These are phyloP conservation scores for Leucosticte australis DNA, from an alignment of 2,113 vertebrate species.

Conservation along the genomic window DNA sequence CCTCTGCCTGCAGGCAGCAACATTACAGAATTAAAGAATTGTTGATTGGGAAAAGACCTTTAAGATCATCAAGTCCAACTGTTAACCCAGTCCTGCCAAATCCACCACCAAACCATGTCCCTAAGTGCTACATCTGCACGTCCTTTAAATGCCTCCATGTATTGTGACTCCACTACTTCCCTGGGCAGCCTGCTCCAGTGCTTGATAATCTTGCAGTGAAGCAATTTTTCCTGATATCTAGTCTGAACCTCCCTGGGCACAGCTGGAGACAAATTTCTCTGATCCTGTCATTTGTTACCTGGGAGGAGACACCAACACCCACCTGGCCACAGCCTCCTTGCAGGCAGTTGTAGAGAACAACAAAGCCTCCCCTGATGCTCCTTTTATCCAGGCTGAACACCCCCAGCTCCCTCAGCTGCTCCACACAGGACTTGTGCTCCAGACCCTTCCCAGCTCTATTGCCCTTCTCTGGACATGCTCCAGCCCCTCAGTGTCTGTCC, in stretches of 20 bases:
- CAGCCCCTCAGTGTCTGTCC: not conserved
- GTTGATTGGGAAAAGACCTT: not conserved
- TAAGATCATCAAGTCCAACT: not conserved
- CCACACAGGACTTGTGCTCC: not conserved
- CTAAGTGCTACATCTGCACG: not conserved
- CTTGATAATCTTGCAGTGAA: not conserved
- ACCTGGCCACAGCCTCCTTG: not conserved
- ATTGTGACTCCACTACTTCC: not conserved
- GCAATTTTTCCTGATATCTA: not conserved
- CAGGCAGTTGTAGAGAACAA: not conserved
- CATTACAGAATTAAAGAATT: not conserved
- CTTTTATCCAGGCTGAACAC: not conserved
- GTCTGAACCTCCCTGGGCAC: not conserved
- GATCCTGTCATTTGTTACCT: not conserved
- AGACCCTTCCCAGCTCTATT: not conserved
- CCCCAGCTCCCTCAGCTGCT: not conserved
- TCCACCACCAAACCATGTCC: not conserved
- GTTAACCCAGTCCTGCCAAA: not conserved
- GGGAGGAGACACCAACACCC: not conserved
- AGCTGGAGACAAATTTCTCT: not conserved
- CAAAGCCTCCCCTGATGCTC: fast-evolving
- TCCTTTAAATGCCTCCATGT: not conserved
- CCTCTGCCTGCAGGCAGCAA: not conserved
- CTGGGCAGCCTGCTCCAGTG: not conserved
- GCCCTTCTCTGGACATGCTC: not conserved